Evolutionary conservation across 2,797 vertebrate genomes (phyloP).

Genomic region (Coccyzus lansbergi): DNA sequence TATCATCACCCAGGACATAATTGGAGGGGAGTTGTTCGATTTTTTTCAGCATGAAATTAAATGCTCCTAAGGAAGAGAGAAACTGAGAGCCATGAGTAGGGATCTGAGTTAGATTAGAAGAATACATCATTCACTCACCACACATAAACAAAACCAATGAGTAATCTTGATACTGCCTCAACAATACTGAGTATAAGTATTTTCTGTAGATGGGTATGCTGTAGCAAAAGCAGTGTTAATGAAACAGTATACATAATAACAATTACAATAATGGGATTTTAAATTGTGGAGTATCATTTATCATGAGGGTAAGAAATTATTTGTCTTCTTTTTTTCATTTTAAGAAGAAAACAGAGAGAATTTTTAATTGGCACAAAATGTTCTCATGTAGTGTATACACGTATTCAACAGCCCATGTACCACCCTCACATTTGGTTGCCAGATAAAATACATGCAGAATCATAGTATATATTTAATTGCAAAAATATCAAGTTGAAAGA

Average conservation of each 20-base stretch:
- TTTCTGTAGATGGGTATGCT: background rate
- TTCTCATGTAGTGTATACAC: background rate
- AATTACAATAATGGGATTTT: background rate
- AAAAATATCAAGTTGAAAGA: background rate
- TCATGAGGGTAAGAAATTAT: background rate
- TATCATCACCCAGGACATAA: background rate
- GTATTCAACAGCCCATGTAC: background rate
- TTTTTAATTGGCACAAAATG: background rate
- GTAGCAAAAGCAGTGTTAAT: background rate
- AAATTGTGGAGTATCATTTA: background rate
- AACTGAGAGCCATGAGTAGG: background rate
- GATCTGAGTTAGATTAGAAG: background rate
- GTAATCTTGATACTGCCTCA: background rate
- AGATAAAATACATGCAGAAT: background rate
- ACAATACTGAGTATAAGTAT: background rate
- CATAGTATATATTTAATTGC: background rate
- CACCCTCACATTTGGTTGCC: background rate
- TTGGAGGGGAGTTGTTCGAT: background rate
- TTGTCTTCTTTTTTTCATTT: background rate
- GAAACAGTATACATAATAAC: background rate
- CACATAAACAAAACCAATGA: background rate
- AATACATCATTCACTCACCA: background rate
- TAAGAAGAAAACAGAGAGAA: background rate
- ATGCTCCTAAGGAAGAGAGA: background rate
- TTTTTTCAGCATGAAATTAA: background rate